These are phyloP conservation scores for Cryptoblepharus egeriae DNA, from an alignment of 2,797 vertebrate genomes.

Conservation along the genomic window DNA sequence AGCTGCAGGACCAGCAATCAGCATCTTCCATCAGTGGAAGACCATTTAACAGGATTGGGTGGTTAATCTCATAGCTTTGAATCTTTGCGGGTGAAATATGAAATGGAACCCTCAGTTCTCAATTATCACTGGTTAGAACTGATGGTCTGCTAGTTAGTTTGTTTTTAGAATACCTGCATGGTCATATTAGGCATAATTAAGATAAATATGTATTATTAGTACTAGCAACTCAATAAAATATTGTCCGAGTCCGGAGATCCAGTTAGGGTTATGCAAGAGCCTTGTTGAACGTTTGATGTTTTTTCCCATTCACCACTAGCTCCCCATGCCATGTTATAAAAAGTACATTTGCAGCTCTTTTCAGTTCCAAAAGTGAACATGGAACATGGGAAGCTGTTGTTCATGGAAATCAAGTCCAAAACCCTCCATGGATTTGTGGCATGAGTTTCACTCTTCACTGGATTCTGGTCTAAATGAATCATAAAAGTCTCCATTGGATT, in stretches of 20 bases:
- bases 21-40: not conserved
- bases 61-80: not conserved
- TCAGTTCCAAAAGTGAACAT: too few relatives aligned
- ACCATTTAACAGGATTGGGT: too few relatives aligned
- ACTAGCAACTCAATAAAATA: not conserved
- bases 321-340: too few relatives aligned
- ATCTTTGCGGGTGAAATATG: not conserved
- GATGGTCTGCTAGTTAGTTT: not conserved
- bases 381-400: not conserved
- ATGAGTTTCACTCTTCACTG: not conserved
- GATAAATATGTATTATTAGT: not conserved
- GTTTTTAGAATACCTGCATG: not conserved
- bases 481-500: not conserved
- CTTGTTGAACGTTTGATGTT: too few relatives aligned
- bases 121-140: not conserved
- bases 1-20: too few relatives aligned
- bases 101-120: not conserved
- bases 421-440: not conserved
- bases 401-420: too few relatives aligned
- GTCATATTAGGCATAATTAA: conserved; percentile 18
- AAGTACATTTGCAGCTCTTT: too few relatives aligned
- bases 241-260: too few relatives aligned
- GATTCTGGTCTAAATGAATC: not conserved
- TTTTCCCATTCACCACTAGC: too few relatives aligned
- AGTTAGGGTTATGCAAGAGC: too few relatives aligned